phyloP scores from a whole-genome alignment of 2,888 invertebrate species.

The Agonopterix subpropinquella region DNA sequence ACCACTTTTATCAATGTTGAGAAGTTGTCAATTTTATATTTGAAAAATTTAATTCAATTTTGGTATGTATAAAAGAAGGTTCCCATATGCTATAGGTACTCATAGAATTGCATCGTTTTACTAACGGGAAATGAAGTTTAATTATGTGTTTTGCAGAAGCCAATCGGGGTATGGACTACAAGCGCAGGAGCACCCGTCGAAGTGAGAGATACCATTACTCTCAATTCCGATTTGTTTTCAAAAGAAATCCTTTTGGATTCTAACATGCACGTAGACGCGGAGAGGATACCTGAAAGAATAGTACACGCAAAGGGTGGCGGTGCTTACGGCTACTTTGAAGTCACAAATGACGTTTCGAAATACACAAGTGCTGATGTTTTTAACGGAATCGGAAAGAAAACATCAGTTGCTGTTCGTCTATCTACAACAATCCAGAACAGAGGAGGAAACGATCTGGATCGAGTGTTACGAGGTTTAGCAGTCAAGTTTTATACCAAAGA shows the following conservation, averaged over 20 bases:
- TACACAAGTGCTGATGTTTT: slow-evolving; percentile 86
- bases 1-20: too few species aligned
- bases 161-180: slow-evolving; percentile 78
- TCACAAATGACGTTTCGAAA: slow-evolving; percentile 85
- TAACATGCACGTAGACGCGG: slow-evolving; percentile 80
- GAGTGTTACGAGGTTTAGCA: slow-evolving; percentile 91
- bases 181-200: slow-evolving; percentile 86
- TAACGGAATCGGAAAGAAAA: slow-evolving; percentile 82
- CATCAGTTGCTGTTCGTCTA: slow-evolving; percentile 83
- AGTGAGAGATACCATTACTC: slow-evolving; percentile 80
- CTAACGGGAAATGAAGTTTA: neutral
- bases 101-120: neutral
- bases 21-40: too few species aligned
- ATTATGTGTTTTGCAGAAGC: slow-evolving; percentile 43
- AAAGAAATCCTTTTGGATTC: slow-evolving; percentile 18
- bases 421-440: slow-evolving; percentile 87
- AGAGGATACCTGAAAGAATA: slow-evolving; percentile 93
- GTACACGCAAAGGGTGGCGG: slow-evolving; percentile 95
- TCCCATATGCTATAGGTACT: neutral
- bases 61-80: too few species aligned
- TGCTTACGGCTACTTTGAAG: slow-evolving; percentile 88
- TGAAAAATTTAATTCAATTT: too few species aligned
- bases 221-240: slow-evolving; percentile 77
- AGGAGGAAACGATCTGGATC: slow-evolving; percentile 88
- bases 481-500: slow-evolving; percentile 93